phyloP scores from a whole-genome alignment of 1,140 invertebrate genomes.

The Dryas iulia region DNA sequence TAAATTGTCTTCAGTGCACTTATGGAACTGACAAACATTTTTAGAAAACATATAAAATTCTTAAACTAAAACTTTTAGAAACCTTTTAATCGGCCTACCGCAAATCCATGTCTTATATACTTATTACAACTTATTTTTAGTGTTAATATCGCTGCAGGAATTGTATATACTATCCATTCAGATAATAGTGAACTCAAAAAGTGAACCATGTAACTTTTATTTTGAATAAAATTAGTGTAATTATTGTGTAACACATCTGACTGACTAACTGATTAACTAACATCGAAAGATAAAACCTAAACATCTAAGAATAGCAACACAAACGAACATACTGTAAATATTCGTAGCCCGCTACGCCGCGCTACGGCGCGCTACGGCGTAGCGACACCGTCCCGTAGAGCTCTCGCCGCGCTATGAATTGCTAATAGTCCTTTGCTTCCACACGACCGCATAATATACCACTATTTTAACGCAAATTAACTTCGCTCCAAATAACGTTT shows the following conservation, averaged over 20 bases:
- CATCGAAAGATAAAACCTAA: not conserved
- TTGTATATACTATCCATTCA: too few relatives aligned
- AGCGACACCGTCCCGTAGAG: not conserved
- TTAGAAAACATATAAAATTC: too few relatives aligned
- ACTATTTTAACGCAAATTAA: slow-evolving; percentile 3
- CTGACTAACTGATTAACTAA: not conserved
- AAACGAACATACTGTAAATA: not conserved
- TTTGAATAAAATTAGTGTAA: too few relatives aligned
- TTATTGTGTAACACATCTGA: not conserved
- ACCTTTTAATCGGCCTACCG: too few relatives aligned
- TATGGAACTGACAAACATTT: too few relatives aligned
- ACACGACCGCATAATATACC: slow-evolving; percentile 1
- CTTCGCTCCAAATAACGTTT: not conserved
- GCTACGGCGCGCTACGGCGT: not conserved
- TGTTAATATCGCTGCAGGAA: too few relatives aligned
- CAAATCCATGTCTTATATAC: too few relatives aligned
- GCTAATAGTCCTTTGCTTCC: not conserved
- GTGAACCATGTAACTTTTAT: too few relatives aligned
- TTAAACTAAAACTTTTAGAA: too few relatives aligned
- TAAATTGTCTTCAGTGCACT: too few relatives aligned
- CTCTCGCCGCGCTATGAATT: not conserved
- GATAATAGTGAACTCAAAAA: too few relatives aligned
- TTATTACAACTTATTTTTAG: too few relatives aligned
- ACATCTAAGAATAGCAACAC: not conserved
- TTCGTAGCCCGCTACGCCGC: not conserved